These are phyloP conservation scores for Saturnia pavonia DNA, from an alignment of 2,888 invertebrate species.

Conservation along the genomic window DNA sequence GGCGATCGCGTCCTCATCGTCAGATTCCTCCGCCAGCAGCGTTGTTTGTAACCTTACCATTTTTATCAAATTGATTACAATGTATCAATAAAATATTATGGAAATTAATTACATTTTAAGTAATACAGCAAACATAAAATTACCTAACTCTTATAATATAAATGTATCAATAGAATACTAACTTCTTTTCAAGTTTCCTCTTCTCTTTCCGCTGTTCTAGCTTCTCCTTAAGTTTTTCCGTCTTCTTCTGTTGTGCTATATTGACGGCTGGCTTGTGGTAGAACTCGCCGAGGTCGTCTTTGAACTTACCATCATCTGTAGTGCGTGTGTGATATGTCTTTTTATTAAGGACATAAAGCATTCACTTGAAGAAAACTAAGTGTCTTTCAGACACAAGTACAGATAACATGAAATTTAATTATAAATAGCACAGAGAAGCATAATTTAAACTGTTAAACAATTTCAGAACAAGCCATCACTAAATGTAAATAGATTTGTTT, in stretches of 20 bases:
- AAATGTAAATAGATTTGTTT: no score
- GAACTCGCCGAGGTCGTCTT: slow-evolving; percentile 88
- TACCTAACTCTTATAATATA: background rate
- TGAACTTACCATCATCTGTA: slow-evolving; percentile 74
- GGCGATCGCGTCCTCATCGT: slow-evolving; percentile 85
- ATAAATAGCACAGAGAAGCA: no score
- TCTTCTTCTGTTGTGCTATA: slow-evolving; percentile 86
- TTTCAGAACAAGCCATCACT: no score
- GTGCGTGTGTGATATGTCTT: background rate
- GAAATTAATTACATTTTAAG: background rate
- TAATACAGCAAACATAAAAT: no score
- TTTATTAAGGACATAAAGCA: no score
- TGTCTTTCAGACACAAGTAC: no score
- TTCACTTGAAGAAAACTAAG: no score
- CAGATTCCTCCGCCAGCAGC: slow-evolving; percentile 85
- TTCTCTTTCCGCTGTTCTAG: slow-evolving; percentile 90
- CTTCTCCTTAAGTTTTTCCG: slow-evolving; percentile 91
- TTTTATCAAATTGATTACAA: background rate
- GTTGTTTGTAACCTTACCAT: slow-evolving; percentile 57
- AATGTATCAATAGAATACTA: background rate
- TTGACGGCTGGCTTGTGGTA: slow-evolving; percentile 93
- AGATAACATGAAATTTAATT: no score
- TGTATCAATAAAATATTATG: background rate
- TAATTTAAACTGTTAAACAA: no score
- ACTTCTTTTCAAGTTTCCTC: slow-evolving; percentile 87